phyloP scores from a whole-genome alignment of 2,113 vertebrate species.

The Pithys albifrons region DNA sequence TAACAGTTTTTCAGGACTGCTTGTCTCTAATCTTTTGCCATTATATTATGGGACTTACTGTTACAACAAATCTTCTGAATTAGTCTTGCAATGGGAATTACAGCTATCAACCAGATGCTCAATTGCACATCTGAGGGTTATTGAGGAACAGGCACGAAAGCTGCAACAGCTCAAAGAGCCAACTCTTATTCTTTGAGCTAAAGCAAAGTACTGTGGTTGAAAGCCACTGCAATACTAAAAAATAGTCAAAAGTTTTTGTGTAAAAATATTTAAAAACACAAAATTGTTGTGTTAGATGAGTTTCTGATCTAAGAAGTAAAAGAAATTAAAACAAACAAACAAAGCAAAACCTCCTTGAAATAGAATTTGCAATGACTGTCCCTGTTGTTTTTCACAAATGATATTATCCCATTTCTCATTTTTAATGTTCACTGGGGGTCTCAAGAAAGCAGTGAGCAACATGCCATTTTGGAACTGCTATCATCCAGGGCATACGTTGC shows the following conservation, averaged over 20 bases:
- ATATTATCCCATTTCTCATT: not conserved
- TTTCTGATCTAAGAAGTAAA: not conserved
- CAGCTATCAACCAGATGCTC: not conserved
- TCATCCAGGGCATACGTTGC: rapidly evolving
- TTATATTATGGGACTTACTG: not conserved
- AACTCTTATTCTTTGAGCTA: not conserved
- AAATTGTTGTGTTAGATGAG: not conserved
- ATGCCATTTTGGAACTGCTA: not conserved
- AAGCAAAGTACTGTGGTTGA: not conserved
- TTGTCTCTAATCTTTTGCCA: not conserved
- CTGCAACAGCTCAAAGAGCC: not conserved
- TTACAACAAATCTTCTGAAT: not conserved
- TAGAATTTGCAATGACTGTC: not conserved
- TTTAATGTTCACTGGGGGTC: not conserved
- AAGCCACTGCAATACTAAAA: rapidly evolving
- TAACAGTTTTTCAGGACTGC: not conserved
- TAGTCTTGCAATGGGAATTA: not conserved
- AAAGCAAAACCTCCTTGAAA: rapidly evolving
- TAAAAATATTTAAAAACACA: not conserved
- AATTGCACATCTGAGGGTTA: not conserved
- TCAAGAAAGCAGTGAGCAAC: not conserved
- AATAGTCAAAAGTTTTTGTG: not conserved
- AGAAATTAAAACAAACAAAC: not conserved
- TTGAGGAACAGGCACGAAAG: not conserved
- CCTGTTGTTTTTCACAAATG: not conserved